Base-by-base conservation (phyloP, 1,140 invertebrate species). In the Trypoxylus dichotomus region DNA sequence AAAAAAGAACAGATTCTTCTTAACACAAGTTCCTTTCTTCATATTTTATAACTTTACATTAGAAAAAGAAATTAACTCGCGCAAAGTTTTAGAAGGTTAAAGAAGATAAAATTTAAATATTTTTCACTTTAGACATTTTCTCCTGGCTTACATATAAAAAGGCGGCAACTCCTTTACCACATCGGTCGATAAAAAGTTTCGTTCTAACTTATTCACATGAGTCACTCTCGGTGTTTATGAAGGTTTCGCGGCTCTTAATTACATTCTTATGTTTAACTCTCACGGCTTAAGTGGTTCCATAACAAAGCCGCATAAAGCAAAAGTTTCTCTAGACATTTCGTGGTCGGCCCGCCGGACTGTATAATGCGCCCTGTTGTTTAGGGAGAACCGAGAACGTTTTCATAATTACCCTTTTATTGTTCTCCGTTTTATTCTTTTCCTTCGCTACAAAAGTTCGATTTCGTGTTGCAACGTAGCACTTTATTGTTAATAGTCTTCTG, bases 251-350 rank as follows among this genome's bases (percentile, higher is more conserved):
- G 24, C 24, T 68, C 60, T 68, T 68, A 68, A 68, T 68, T 68
- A 68, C 60, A 29, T 68, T 68, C 60, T 68, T 68, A 68, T 68
- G 60, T 68, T 68, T 68, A 68, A 29, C 60, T 24, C 27, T 68
- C 60, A 25, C 60, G 60, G 60, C 24, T 68, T 68, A 68, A 68
- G 60, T 68, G 60, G 60, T 24, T 27, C 60, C 60, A 68, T 68
- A 68, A 68, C 60, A 68, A 68, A 68, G 60, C 60, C 60, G 60
- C 60, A 68, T 68, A 68, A 68, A 68, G 60, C 11, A 68, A 68
- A 68, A 54, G 24, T 68, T 68, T 68, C 27, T 27, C 60, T 27
- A 68, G 60, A 68, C 24, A 25, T 29, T 68, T 24, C 19, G 60
- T 13, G 21, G 21, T 24, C 27, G 27, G 24, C 24, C 27, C 60